Base-by-base conservation (phyloP, 2,888 invertebrate species). In the Pemphredon lugubris region DNA sequence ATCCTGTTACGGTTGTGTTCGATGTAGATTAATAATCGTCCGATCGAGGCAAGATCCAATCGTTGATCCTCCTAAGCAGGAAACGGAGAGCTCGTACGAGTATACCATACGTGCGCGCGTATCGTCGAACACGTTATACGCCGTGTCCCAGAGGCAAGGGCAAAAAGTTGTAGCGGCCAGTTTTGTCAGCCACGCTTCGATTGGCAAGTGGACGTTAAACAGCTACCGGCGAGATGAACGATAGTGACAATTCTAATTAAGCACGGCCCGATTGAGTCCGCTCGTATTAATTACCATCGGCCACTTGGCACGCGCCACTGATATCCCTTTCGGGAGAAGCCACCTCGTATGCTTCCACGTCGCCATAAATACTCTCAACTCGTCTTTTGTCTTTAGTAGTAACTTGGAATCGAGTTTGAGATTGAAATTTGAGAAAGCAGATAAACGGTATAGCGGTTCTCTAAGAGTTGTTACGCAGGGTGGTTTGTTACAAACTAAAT, bases 171-270 rank as follows among this genome's bases (percentile, higher is more conserved):
- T 72, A 72, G 71, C 71, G 64, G 63, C 63, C 50, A 72, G 70
- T 73, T 74, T 68, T 68, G 72, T 72, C 60, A 63, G 75, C 54
- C 66, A 70, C 75, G 75, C 73, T 73, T 73, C 73, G 66, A 73
- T 70, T 51, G 67, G 60, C 58, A 54, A 47, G 67, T 58, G 45
- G 74, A 71, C 74, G 58, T 74, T 71, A 68, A 72, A 61, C 67
- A 64, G 74, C 59, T 32, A 47, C 63, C 59, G 47, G n/a, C 26
- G 44, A 75, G 73, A 75, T 79, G 75, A 75, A 68, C 69, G 75
- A 80, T 77, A 80, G 69, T 67, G 79, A 79, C 75, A 73, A 77
- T 73, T 75, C 70, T 77, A 80, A 80, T 80, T 75, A 73, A 79
- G 48, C 45, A 32, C 54, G 45, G 48, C 50, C 45, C 68, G 66